Evolutionary conservation across 2,888 invertebrate genomes (phyloP), one percentile per base, ranked within the genome.

Genomic region (Pasiphila rectangulata): DNA sequence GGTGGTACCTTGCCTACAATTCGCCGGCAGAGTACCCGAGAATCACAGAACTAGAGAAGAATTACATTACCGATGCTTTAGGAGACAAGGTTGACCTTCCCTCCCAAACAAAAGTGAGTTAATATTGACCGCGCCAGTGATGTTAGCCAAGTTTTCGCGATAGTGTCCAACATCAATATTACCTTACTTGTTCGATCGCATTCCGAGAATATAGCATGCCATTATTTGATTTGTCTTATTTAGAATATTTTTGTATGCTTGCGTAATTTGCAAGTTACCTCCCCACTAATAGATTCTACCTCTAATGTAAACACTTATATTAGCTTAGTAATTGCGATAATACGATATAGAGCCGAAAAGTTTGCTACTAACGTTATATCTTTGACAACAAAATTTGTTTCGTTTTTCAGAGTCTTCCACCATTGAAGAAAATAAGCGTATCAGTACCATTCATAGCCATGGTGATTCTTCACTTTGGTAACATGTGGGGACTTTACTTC

Each of bases 401-500:
- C 51, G n/a, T n/a, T 57, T 89, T 89, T 38, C 84, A 94, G 91
- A 80, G 90, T 46, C 81, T 92, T 34, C 93, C 93, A 0, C 95
- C 95, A 1, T 90, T 93, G 58, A 89, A 79, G 60, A 79, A 83
- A 19, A 92, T 95, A 23, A 52, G 91, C 9, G 72, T 90, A 1
- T 94, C 94, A 0, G 55, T 93, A 34, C 94, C 94, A 9, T 94
- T 94, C 72, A 83, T 93, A 76, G 91, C 93, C 0, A 84, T 95
- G 64, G 60, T 89, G 5, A 61, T 93, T 1, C 81, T 94, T 15
- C 95, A 95, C 62, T 94, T 93, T 62, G 95, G 95, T 24, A 95
- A 93, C 65, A 79, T 94, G 47, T 95, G 94, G 92, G 93, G 95
- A 1, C 72, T 95, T 17, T 94, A 93, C 74, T 94, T 95, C 68